Conservation (phyloP, 2,113 vertebrate genomes). For the Silurus meridionalis region DNA sequence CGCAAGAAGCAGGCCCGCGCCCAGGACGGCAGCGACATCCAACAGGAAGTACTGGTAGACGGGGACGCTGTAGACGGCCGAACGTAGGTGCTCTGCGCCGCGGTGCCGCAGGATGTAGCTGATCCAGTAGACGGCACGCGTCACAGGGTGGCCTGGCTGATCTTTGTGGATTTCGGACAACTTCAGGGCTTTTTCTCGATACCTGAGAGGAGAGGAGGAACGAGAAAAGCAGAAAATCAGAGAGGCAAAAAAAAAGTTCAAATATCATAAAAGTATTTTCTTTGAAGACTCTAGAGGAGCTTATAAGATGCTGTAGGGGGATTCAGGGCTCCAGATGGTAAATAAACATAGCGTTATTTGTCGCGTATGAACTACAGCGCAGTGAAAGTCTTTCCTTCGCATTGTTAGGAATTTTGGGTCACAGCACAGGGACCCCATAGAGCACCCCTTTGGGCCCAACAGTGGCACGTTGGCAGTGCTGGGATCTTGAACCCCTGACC, state of each 20-base stretch:
- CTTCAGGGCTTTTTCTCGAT: conserved; percentile 80
- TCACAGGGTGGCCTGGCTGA: conserved; percentile 91
- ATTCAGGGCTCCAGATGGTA: too few relatives aligned
- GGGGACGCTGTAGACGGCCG: conserved; percentile 85
- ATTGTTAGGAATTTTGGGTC: too few relatives aligned
- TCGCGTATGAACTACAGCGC: too few relatives aligned
- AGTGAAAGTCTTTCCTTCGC: too few relatives aligned
- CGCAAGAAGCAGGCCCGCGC: conserved; percentile 68
- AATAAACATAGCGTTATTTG: too few relatives aligned
- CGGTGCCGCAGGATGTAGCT: conserved; percentile 91
- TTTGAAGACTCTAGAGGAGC: neutral
- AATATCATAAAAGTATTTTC: neutral
- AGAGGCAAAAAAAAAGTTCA: neutral
- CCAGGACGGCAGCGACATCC: conserved; percentile 80
- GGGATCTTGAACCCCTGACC: too few relatives aligned
- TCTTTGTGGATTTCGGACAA: conserved; percentile 96
- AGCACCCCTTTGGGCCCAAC: too few relatives aligned
- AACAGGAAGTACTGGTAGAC: conserved; percentile 92
- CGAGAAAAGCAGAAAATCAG: conserved; percentile 3
- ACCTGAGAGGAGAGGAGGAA: conserved; percentile 68
- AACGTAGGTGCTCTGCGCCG: conserved; percentile 89
- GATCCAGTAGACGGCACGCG: conserved; percentile 92
- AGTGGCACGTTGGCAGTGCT: too few relatives aligned
- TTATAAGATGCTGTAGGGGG: too few relatives aligned
- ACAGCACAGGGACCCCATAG: too few relatives aligned